Conservation (phyloP, 2,888 invertebrate genomes). For the Steinernema scapterisci region DNA sequence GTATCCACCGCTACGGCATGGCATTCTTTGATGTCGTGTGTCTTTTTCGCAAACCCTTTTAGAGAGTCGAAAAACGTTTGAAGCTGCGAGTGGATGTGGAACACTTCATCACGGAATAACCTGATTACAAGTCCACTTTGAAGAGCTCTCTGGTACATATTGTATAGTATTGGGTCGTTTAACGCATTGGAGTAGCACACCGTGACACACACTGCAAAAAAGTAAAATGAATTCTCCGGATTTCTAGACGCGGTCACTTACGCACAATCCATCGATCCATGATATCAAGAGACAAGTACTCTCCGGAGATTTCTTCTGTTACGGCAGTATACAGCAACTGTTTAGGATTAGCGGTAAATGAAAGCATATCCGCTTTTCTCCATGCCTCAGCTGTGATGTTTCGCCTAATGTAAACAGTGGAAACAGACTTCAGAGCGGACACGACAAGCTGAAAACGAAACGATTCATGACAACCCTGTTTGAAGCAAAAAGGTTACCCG, state of each 20-base stretch:
- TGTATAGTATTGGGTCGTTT: slow-evolving; percentile 76
- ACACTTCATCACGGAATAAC: slow-evolving; percentile 93
- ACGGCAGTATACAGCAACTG: slow-evolving; percentile 90
- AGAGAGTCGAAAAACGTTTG: slow-evolving; percentile 89
- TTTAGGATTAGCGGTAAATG: slow-evolving; percentile 90
- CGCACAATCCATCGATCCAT: slow-evolving; percentile 96
- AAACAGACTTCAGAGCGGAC: slow-evolving; percentile 84
- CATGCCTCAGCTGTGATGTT: slow-evolving; percentile 92
- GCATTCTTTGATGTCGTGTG: slow-evolving; percentile 89
- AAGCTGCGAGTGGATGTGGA: slow-evolving; percentile 91
- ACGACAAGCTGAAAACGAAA: slow-evolving; percentile 73
- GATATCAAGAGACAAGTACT: slow-evolving; percentile 89
- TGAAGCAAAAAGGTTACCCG: slow-evolving; percentile 71
- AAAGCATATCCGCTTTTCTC: slow-evolving; percentile 76
- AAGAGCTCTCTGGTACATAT: slow-evolving; percentile 86
- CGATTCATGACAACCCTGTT: slow-evolving; percentile 68
- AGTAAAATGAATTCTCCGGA: neutral
- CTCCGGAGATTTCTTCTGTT: slow-evolving; percentile 92
- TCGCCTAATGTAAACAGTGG: slow-evolving; percentile 83
- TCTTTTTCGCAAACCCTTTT: slow-evolving; percentile 79
- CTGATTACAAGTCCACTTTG: slow-evolving; percentile 92
- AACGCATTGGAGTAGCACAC: slow-evolving; percentile 86
- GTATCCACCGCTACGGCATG: slow-evolving; percentile 76
- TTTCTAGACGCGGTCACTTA: slow-evolving; percentile 67
- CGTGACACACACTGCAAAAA: slow-evolving; percentile 79